phyloP scores from a whole-genome alignment of 2,888 invertebrate species.

The Pseudococcus viburni region DNA sequence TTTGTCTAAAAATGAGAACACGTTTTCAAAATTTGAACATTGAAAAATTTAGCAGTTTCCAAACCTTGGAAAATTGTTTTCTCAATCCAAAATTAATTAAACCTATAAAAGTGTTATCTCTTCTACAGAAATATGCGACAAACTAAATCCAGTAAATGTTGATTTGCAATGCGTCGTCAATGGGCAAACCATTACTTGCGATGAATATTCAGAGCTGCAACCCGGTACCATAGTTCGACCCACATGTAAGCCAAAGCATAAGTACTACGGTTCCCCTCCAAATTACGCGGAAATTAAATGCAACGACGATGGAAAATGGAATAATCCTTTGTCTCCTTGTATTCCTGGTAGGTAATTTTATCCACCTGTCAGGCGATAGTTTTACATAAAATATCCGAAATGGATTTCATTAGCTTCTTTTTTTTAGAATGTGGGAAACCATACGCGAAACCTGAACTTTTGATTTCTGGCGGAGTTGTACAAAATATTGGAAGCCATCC shows the following conservation, averaged over 20 bases:
- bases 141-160: background rate
- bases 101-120: background rate
- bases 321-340: background rate
- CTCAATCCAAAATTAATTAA: too few species aligned
- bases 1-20: too few species aligned
- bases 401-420: background rate
- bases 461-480: background rate
- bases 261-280: too few species aligned
- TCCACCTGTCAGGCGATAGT: background rate
- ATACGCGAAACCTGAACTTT: background rate
- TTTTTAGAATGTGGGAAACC: slow-evolving; percentile 25
- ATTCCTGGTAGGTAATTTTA: background rate
- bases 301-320: slow-evolving; percentile 41
- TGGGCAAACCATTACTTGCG: background rate
- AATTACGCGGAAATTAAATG: background rate
- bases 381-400: background rate
- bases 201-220: background rate
- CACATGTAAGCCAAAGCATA: background rate
- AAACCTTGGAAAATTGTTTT: too few species aligned
- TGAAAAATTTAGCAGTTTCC: too few species aligned
- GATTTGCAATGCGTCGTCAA: background rate
- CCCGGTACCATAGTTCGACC: background rate
- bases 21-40: too few species aligned
- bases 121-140: background rate
- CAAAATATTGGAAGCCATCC: background rate